Evolutionary conservation across 2,113 vertebrate genomes (phyloP).

Genomic region (Ceratotherium simum): DNA sequence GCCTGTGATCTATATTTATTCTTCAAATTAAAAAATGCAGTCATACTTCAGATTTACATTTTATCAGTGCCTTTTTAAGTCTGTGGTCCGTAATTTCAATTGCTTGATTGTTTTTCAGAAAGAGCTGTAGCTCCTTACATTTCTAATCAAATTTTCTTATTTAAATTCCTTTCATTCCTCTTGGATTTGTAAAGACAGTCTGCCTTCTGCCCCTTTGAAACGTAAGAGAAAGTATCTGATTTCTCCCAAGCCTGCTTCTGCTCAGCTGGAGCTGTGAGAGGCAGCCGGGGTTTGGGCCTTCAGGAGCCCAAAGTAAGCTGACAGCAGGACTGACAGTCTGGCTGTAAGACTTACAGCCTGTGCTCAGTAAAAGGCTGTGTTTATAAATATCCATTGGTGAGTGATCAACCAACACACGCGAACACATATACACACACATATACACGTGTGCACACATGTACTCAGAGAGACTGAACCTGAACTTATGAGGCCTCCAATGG

Average conservation of each 20-base stretch:
- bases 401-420: background rate
- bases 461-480: background rate
- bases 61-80: slow-evolving; percentile 35
- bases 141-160: slow-evolving; percentile 22
- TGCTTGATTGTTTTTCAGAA: slow-evolving; percentile 40
- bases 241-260: slow-evolving; percentile 17
- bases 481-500: background rate
- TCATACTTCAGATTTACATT: background rate
- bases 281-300: background rate
- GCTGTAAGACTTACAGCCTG: background rate
- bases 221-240: background rate
- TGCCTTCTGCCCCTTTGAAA: slow-evolving; percentile 23
- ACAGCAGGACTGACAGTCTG: background rate
- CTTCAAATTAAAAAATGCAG: background rate
- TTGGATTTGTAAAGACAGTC: background rate
- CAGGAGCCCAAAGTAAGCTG: background rate
- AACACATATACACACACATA: background rate
- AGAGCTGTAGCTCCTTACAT: background rate
- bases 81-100: background rate
- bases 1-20: background rate
- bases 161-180: slow-evolving; percentile 36
- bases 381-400: background rate
- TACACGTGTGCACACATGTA: background rate
- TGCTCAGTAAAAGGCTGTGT: background rate
- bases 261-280: background rate